Evolutionary conservation across 2,888 invertebrate species (phyloP).

Genomic region (Amiota mariae): DNA sequence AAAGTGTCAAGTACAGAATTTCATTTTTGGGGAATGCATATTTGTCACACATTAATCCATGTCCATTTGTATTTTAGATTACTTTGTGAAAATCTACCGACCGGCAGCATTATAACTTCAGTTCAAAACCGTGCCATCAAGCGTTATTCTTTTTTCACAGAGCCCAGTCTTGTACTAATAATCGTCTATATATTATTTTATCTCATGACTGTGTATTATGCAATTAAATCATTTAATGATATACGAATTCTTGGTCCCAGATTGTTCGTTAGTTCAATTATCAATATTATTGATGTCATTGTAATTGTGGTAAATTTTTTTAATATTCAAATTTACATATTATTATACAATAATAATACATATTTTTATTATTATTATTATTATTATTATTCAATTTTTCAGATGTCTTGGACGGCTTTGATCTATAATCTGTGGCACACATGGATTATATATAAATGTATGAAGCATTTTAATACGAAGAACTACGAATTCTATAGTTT

Average conservation of each 20-base stretch:
- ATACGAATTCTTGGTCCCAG: background rate
- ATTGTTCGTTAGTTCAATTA: background rate
- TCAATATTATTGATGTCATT: background rate
- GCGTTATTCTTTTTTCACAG: conserved; percentile 30
- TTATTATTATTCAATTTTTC: background rate
- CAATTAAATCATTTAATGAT: background rate
- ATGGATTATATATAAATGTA: background rate
- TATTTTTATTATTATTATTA: background rate
- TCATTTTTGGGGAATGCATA: background rate
- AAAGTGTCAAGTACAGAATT: conserved; percentile 30
- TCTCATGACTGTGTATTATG: conserved; percentile 3
- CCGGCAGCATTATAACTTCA: conserved; percentile 32
- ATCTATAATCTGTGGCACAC: conserved; percentile 26
- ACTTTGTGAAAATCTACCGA: conserved; percentile 29
- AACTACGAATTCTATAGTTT: conserved; percentile 38
- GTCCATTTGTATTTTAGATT: conserved; percentile 20
- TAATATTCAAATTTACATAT: background rate
- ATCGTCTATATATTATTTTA: conserved; percentile 2
- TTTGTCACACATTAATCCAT: background rate
- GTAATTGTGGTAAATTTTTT: background rate
- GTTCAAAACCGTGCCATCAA: background rate
- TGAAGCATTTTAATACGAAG: background rate
- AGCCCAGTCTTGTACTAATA: background rate
- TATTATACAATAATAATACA: too few species aligned
- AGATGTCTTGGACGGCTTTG: conserved; percentile 33